Evolutionary conservation across 2,797 vertebrate species (phyloP).

Genomic region (Cacajao melanocephalus): DNA sequence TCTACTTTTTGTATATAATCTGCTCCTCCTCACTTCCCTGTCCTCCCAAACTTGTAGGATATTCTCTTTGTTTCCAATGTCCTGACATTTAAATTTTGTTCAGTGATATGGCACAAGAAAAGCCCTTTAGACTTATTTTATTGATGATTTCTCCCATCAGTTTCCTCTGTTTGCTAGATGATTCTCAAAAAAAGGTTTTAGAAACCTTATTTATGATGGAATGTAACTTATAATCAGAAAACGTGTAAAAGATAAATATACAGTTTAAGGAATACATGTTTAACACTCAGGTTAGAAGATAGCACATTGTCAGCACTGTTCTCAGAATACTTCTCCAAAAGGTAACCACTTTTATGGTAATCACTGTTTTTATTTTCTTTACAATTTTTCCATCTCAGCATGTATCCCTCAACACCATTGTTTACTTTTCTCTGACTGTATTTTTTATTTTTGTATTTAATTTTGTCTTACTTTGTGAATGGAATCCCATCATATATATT

Average conservation of each 20-base stretch:
- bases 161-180: not conserved
- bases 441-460: too few relatives aligned
- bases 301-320: not conserved
- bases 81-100: conserved; percentile 4
- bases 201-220: not conserved
- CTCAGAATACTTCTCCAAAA: not conserved
- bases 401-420: not conserved
- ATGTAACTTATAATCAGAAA: not conserved
- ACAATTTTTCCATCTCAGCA: not conserved
- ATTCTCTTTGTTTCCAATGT: not conserved
- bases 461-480: not conserved
- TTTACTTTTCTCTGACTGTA: not conserved
- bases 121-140: conserved; percentile 1
- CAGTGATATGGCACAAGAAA: not conserved
- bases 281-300: not conserved
- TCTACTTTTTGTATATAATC: not conserved
- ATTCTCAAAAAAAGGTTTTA: not conserved
- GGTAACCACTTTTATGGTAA: not conserved
- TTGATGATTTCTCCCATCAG: not conserved
- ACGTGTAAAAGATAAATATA: not conserved
- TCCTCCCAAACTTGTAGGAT: not conserved
- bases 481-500: not conserved
- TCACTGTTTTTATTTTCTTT: not conserved
- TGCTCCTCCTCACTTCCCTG: not conserved
- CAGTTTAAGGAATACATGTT: not conserved